Percentiles rank a stretch among this genome's conserved stretches.
phyloP scores from a whole-genome alignment of 2,888 invertebrate species.

The Lathronympha strigana region DNA sequence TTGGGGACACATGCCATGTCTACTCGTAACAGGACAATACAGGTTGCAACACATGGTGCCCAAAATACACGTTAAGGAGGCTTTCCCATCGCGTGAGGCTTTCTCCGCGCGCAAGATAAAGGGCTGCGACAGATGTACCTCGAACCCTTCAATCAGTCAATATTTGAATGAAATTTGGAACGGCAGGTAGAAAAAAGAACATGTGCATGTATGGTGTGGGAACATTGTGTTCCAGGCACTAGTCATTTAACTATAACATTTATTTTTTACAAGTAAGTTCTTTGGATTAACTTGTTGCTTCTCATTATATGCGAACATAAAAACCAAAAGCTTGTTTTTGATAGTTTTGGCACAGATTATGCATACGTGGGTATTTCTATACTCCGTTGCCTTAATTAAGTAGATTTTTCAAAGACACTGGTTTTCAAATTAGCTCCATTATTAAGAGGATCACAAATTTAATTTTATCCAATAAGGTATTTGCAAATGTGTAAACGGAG shows the following conservation, averaged over 20 bases:
- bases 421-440: too few species aligned
- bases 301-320: too few species aligned
- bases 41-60: conserved; percentile 62
- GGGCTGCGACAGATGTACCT: conserved; percentile 72
- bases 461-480: too few species aligned
- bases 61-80: conserved; percentile 49
- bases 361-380: too few species aligned
- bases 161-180: conserved; percentile 71
- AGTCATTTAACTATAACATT: conserved; percentile 12
- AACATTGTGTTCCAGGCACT: conserved; percentile 44
- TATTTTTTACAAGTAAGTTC: not conserved
- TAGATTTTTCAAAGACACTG: too few species aligned
- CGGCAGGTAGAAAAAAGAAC: conserved; percentile 52
- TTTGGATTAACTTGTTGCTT: too few species aligned
- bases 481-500: too few species aligned
- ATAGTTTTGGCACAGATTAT: too few species aligned
- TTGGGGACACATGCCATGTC: conserved; percentile 53
- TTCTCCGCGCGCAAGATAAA: conserved; percentile 58
- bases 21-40: conserved; percentile 58
- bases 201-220: conserved; percentile 52
- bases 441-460: too few species aligned
- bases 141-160: conserved; percentile 82
- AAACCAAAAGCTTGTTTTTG: too few species aligned
- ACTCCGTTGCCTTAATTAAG: too few species aligned
- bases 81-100: conserved; percentile 65